Evolutionary conservation across 2,888 invertebrate species (phyloP).

Genomic region (Isoperla grammatica): DNA sequence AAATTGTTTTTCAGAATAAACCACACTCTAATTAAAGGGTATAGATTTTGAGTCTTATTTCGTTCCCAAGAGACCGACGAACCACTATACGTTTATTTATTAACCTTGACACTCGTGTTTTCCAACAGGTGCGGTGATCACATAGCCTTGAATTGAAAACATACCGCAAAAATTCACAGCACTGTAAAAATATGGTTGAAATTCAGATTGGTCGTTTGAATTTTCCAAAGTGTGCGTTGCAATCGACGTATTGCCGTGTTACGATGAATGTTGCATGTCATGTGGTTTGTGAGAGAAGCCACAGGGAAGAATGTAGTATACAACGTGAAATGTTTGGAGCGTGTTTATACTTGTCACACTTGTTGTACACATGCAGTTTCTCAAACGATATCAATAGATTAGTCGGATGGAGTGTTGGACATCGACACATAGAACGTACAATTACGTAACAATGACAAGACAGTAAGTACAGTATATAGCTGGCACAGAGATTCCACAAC

Average conservation of each 20-base stretch:
- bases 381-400: neutral
- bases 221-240: neutral
- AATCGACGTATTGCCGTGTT: neutral
- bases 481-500: constrained; percentile 17
- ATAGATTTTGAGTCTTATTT: too few relatives aligned
- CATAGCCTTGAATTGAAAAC: too few relatives aligned
- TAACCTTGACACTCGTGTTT: too few relatives aligned
- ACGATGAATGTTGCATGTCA: neutral
- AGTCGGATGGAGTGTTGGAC: constrained; percentile 19
- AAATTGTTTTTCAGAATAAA: too few relatives aligned
- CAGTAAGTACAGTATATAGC: constrained; percentile 23
- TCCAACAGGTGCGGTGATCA: too few relatives aligned
- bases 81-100: too few relatives aligned
- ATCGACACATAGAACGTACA: constrained; percentile 25
- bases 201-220: too few relatives aligned
- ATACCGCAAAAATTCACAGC: too few relatives aligned
- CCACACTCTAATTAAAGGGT: too few relatives aligned
- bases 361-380: constrained; percentile 10
- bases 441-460: constrained; percentile 27
- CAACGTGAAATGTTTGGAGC: neutral
- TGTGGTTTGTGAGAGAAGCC: neutral
- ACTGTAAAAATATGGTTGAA: too few relatives aligned
- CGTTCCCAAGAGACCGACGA: too few relatives aligned
- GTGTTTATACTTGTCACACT: constrained; percentile 15
- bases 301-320: too few relatives aligned